Evolutionary conservation across 2,797 vertebrate genomes (phyloP), one percentile per base, ranked within the genome.

Genomic region (Harpagifer antarcticus): DNA sequence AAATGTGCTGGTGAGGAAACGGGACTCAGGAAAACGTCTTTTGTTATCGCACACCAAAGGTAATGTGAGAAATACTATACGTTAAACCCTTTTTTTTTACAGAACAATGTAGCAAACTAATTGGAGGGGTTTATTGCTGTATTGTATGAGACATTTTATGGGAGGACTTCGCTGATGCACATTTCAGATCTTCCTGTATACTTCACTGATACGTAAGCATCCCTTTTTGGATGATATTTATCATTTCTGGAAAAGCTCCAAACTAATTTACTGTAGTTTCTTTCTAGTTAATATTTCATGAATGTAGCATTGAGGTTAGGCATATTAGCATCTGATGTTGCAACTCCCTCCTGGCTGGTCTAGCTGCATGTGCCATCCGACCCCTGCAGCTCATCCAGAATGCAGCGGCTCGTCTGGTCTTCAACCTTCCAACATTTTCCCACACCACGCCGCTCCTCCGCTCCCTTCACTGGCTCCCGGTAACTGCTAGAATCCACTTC

Each of bases 1-100:
- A 76, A 82, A 74, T 69, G 68, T 59, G 64, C 44, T 7, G 57
- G 31, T 49, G 4, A 85, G 60, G 57, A 82, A 78, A 66, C 44
- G 45, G 69, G 61, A 69, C 79, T 65, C 56, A 20, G 37, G 50
- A 64, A 52, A 59, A 15, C 52, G 60, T 68, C 55, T 81, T 85
- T 86, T 84, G 68, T 84, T 61, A 65, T 57, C 0, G 9, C 20
- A 49, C 72, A 72, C 42, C 43, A 52, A 74, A 73, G 58, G 57
- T 77, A 72, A 73, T 66, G 37, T 57, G 42, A 70, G 69, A 56
- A 79, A 76, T 70, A 53, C 54, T 61, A 20, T 42, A 52, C 3
- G 45, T 48, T 55, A 73, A 85, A 49, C 58, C 58, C 66, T 67
- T 27, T 55, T 77, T 71, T 42, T 61, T 37, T 40, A 57, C 44